Base-by-base conservation (phyloP, 2,113 vertebrate genomes). In the Neodontobutis hainanensis region DNA sequence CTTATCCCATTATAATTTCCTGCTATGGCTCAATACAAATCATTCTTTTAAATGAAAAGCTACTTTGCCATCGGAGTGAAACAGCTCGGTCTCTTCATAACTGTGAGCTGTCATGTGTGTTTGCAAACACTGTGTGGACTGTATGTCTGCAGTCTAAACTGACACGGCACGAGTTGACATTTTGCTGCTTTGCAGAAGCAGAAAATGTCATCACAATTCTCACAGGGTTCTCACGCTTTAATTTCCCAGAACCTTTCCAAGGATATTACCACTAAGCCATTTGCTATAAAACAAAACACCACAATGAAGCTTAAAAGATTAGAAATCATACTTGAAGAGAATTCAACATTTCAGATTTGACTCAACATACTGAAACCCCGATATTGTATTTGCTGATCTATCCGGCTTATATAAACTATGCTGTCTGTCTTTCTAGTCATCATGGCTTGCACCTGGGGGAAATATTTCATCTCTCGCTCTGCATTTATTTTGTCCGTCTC, bases 391-490 rank as follows among this genome's bases (percentile, higher is more conserved):
- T 38, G 8, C 12, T 36, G 12, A 15, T 14, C 11, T 35, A 15
- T 14, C 11, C 14, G 16, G 19, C 10, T 51, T 11, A 53, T 53
- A 53, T 35, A 12, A 53, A 35, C 52, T 76, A 35, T 19, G 40
- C 57, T 35, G 19, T 55, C 45, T 32, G 27, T 63, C 62, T 16
- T 60, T 74, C 57, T 48, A 43, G 73, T 58, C 75, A 70, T 77
- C 56, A 66, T 42, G 60, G 35, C 48, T 52, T 53, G 61, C 61
- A 81, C 80, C 55, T 71, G 5, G 75, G 75, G 73, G 61, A 59
- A 80, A 70, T 12, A 51, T 69, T 69, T 78, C 62, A 65, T 59
- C 51, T 67, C 47, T 47, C 48, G 38, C 64, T 63, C 35, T 16
- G n/a, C 10, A 49, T 14, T 50, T 5, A 49, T 35, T 14, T 0